Conservation (phyloP, 2,113 vertebrate species). For the Rhombomys opimus region DNA sequence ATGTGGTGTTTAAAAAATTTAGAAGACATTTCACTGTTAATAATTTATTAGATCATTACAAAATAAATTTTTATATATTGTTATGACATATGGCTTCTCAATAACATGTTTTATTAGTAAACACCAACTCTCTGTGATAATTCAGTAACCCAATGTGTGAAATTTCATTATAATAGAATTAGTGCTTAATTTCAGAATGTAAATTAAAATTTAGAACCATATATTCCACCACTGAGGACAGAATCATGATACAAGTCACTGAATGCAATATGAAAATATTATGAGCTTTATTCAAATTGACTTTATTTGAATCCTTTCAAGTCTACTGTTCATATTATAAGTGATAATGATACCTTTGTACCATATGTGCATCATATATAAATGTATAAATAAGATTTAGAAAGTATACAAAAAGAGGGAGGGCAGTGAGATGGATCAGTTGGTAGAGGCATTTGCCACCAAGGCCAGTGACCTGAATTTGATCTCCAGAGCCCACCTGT, state of each 20-base stretch:
- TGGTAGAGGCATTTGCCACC: neutral
- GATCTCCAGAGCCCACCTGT: neutral
- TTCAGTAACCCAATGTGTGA: slow-evolving; percentile 36
- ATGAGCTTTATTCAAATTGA: slow-evolving; percentile 32
- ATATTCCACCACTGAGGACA: neutral
- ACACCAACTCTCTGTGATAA: slow-evolving; percentile 1
- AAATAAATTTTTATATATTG: slow-evolving; percentile 48
- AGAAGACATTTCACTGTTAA: slow-evolving; percentile 46
- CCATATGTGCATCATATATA: neutral
- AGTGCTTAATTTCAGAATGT: slow-evolving; percentile 16
- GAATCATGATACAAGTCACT: neutral
- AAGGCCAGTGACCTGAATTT: neutral
- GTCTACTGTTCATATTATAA: slow-evolving; percentile 22
- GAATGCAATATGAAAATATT: slow-evolving; percentile 37
- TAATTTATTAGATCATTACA: slow-evolving; percentile 36
- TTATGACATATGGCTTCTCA: slow-evolving; percentile 34
- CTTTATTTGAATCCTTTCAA: neutral
- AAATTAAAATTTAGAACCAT: slow-evolving; percentile 35
- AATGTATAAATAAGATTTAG: neutral
- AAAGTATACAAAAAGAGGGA: neutral
- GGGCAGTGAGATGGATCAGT: neutral
- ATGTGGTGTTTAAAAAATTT: slow-evolving; percentile 36
- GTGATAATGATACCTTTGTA: neutral
- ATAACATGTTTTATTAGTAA: slow-evolving; percentile 56
- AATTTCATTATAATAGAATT: slow-evolving; percentile 46